These are phyloP conservation scores for Holotrichia oblita DNA, from an alignment of 1,140 invertebrate genomes.

Conservation along the genomic window DNA sequence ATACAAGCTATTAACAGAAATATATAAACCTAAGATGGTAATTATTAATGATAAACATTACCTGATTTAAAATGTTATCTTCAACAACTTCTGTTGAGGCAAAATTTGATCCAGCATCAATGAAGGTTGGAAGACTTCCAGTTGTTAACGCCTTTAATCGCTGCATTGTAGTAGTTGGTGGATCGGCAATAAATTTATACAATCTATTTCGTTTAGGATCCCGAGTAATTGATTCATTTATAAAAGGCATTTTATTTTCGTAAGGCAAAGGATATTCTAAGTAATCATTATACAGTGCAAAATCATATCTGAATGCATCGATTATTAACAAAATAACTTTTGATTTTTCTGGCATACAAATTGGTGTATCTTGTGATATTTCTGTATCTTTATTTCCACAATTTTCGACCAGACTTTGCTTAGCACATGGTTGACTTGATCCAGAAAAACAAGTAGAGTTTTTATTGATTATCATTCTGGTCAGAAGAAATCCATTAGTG, in stretches of 20 bases:
- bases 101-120: constrained; percentile 96
- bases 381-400: constrained; percentile 26
- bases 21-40: not conserved
- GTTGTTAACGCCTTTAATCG: constrained; percentile 93
- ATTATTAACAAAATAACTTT: constrained; percentile 86
- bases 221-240: constrained; percentile 71
- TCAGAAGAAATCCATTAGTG: constrained; percentile 84
- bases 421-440: constrained; percentile 44
- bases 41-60: constrained; percentile 49
- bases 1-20: constrained; percentile 59
- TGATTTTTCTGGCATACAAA: constrained; percentile 69
- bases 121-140: constrained; percentile 95
- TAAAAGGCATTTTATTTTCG: constrained; percentile 82
- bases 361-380: constrained; percentile 58
- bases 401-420: not conserved
- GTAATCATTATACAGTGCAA: constrained; percentile 72
- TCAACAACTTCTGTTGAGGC: constrained; percentile 87
- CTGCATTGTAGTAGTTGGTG: constrained; percentile 97
- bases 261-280: constrained; percentile 68
- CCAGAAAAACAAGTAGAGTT: constrained; percentile 61
- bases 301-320: constrained; percentile 95
- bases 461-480: constrained; percentile 69
- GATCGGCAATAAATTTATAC: constrained; percentile 91
- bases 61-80: constrained; percentile 93
- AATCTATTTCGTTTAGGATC: constrained; percentile 73